Evolutionary conservation across 2,797 vertebrate genomes (phyloP).

Genomic region (Coregonus ussuriensis): DNA sequence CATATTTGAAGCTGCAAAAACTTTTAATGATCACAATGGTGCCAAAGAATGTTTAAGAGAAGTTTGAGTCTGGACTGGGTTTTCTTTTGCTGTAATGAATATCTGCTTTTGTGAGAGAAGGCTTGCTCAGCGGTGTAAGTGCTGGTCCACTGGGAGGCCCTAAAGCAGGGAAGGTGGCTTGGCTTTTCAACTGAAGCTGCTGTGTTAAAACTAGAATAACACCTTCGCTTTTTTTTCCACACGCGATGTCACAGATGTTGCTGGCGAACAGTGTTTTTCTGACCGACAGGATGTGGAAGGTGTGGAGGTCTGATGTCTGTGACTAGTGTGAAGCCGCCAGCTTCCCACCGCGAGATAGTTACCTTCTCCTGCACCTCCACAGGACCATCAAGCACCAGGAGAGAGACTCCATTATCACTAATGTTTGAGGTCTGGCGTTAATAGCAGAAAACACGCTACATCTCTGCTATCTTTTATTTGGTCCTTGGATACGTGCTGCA

Average conservation of each 20-base stretch:
- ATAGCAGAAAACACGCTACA: not conserved
- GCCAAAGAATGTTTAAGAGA: conserved; percentile 7
- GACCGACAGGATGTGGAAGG: conserved; percentile 19
- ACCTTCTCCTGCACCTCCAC: not conserved
- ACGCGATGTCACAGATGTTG: conserved; percentile 39
- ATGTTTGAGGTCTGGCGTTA: not conserved
- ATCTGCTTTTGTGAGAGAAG: conserved; percentile 17
- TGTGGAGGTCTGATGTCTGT: not conserved
- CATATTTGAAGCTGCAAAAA: conserved; percentile 18
- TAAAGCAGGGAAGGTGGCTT: conserved; percentile 17
- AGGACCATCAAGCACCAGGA: not conserved
- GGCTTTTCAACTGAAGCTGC: conserved; percentile 21
- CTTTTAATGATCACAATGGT: conserved; percentile 1
- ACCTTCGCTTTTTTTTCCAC: conserved; percentile 7
- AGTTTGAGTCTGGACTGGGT: conserved; percentile 2
- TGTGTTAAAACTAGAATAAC: conserved; percentile 25
- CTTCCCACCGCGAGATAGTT: not conserved
- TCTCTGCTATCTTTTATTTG: not conserved
- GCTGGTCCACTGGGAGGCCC: conserved; percentile 1
- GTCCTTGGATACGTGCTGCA: not conserved
- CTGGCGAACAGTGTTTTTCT: conserved; percentile 10
- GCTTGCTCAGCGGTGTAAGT: not conserved
- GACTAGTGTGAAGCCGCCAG: not conserved
- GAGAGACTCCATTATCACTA: conserved; percentile 6
- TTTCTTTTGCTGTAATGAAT: not conserved